These are phyloP conservation scores for Oceanites oceanicus DNA, from an alignment of 2,113 vertebrate species.

Conservation along the genomic window DNA sequence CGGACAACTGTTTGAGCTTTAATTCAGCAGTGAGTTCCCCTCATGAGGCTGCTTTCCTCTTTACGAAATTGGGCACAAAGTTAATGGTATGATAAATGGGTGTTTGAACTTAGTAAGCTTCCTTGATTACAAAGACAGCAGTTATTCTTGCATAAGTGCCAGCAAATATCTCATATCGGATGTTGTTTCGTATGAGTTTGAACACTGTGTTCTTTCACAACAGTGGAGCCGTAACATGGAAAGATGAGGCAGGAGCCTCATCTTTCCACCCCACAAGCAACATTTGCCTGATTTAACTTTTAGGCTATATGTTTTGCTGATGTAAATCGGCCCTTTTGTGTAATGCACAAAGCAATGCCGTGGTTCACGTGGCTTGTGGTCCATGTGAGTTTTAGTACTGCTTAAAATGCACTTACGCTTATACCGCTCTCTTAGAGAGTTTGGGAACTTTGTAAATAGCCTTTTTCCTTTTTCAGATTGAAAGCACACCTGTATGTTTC, in stretches of 20 bases:
- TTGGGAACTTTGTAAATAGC: background rate
- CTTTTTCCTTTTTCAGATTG: background rate
- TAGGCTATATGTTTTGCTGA: background rate
- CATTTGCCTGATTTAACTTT: background rate
- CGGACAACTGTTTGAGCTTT: slow-evolving; percentile 50
- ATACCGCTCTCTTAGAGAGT: background rate
- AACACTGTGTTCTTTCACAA: background rate
- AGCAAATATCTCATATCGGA: background rate
- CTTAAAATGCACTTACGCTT: background rate
- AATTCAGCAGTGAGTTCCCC: slow-evolving; percentile 38
- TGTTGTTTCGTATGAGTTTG: background rate
- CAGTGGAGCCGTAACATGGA: rapidly evolving
- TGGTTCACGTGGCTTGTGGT: background rate
- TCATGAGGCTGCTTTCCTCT: slow-evolving; percentile 29
- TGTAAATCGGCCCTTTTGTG: background rate
- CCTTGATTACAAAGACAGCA: background rate
- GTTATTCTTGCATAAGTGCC: background rate
- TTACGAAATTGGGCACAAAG: slow-evolving; percentile 1
- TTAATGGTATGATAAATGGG: slow-evolving; percentile 54
- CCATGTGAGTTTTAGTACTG: background rate
- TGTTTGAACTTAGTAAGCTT: slow-evolving; percentile 21
- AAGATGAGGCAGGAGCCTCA: background rate
- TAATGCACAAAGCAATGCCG: background rate
- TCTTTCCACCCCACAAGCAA: background rate
- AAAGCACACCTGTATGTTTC: background rate